These are phyloP conservation scores for Prietella phreatophila DNA, from an alignment of 2,113 vertebrate species.

Conservation along the genomic window DNA sequence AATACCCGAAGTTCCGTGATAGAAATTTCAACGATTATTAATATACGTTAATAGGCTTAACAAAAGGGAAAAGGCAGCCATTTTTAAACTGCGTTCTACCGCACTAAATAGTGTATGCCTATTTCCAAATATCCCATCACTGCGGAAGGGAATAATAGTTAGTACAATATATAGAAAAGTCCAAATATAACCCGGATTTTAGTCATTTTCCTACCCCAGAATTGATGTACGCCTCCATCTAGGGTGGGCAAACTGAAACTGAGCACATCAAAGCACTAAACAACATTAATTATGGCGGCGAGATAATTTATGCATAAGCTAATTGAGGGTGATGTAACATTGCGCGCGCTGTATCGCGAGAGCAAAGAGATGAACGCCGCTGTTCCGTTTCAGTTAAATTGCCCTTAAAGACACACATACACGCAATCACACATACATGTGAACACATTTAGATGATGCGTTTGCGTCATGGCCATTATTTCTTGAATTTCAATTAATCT, in stretches of 20 bases:
- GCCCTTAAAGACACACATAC: slow-evolving; percentile 25
- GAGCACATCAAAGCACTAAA: slow-evolving; percentile 48
- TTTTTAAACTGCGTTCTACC: background rate
- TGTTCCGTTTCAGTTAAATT: slow-evolving; percentile 13
- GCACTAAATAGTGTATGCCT: background rate
- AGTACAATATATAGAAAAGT: background rate
- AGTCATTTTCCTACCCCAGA: slow-evolving; percentile 43
- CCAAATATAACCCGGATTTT: slow-evolving; percentile 18
- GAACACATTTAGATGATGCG: background rate
- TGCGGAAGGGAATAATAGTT: background rate
- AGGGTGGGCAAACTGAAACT: slow-evolving; percentile 43
- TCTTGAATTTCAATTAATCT: background rate
- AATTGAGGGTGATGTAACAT: slow-evolving; percentile 53
- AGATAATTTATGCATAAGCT: slow-evolving; percentile 54
- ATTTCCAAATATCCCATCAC: background rate
- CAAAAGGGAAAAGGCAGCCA: background rate
- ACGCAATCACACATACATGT: background rate
- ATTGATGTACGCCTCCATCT: slow-evolving; percentile 38
- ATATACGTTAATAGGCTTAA: background rate
- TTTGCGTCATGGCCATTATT: slow-evolving; percentile 6
- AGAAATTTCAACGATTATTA: background rate
- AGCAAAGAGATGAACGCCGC: slow-evolving; percentile 16
- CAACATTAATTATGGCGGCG: slow-evolving; percentile 51
- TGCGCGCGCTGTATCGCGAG: slow-evolving; percentile 50
- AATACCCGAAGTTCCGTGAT: slow-evolving; percentile 17